Percentiles rank a stretch among this genome's conserved stretches.
Evolutionary conservation across 2,888 invertebrate species (phyloP).

Genomic region (Ctenicera cuprea): DNA sequence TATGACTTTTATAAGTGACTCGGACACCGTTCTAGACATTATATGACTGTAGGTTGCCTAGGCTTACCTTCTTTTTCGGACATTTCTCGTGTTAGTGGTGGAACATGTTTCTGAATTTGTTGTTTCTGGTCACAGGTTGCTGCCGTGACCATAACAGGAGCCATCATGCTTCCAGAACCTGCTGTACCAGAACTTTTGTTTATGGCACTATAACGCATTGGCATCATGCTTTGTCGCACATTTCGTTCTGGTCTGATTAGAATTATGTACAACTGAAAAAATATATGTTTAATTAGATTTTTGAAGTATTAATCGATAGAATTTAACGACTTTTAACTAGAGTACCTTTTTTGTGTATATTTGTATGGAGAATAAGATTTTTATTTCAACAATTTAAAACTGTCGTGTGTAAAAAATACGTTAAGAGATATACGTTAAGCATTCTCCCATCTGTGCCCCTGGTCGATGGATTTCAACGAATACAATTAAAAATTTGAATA

Average conservation of each 20-base stretch:
- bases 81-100: constrained; percentile 69
- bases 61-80: constrained; percentile 50
- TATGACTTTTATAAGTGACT: no score
- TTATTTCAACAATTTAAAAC: no score
- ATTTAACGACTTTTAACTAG: no score
- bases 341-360: no score
- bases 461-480: no score
- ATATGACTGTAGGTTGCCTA: no score
- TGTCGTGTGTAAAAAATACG: not conserved
- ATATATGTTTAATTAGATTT: constrained; percentile 21
- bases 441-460: no score
- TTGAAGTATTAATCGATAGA: no score
- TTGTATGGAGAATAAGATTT: no score
- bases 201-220: constrained; percentile 79
- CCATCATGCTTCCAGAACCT: constrained; percentile 81
- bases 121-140: constrained; percentile 82
- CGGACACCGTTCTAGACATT: no score
- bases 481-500: no score
- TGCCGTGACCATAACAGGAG: constrained; percentile 80
- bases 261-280: constrained; percentile 88
- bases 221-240: constrained; percentile 91
- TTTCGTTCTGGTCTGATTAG: constrained; percentile 92
- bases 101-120: constrained; percentile 78
- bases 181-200: constrained; percentile 79
- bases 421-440: no score